Evolutionary conservation across 1,140 invertebrate genomes (phyloP), one percentile per base, ranked within the genome.

Genomic region (Hylaeus volcanicus): DNA sequence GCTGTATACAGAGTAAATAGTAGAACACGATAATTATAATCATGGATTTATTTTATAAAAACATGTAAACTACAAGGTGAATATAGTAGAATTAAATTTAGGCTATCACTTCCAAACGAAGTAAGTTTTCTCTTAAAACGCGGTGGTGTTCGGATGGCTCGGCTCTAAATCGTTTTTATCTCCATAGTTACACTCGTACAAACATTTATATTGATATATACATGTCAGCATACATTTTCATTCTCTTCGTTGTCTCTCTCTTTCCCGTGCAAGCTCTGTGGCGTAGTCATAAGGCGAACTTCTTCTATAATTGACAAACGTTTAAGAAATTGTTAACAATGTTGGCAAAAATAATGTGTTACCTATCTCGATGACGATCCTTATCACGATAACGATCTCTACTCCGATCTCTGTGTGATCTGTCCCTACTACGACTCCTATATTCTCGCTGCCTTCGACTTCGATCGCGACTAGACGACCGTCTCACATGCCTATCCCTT

Each of bases 251-350:
- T 94, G 93, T 88, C 93, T 91, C 81, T 93, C 91, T 81, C 86
- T 86, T 86, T 94, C 91, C 72, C 92, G 86, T 74, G 90, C 89
- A 69, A 94, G 85, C 85, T 94, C 93, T 51, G 91, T 89, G 1
- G 93, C 90, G 79, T 93, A 93, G 63, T 93, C 91, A n/a, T 90
- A 87, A 0, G 93, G 92, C n/a, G 93, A 93, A 53, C 84, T 86
- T 85, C 89, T 87, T 58, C 92, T 93, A 60, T 66, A 89, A 91
- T 75, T 55, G 64, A 58, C 8, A 75, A 78, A 1, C 65, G n/a
- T 1, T 58, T 26, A 74, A 0, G 43, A 79, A 3, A n/a, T 3
- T 48, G 14, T 39, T 4, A 64, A 64, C 5, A 37, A 39, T 37
- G 55, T 2, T 6, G 63, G n/a, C 1, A 43, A n/a, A 11, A 39